Conservation (phyloP, 2,888 invertebrate genomes). For the Steinernema hermaphroditum region DNA sequence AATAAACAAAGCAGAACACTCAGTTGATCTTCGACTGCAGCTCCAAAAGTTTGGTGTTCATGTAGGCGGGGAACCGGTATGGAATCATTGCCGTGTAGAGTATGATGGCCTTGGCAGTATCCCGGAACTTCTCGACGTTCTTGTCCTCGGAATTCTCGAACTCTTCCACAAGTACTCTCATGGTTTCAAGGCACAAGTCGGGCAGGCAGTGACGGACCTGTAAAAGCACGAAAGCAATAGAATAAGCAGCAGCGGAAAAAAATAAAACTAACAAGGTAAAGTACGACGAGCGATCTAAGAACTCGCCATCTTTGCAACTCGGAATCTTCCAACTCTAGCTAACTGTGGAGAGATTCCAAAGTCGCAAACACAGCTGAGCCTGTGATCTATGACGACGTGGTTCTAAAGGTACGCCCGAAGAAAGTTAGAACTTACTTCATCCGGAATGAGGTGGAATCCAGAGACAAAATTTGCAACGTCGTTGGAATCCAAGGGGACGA, state of each 20-base stretch:
- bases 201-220: slow-evolving; percentile 54
- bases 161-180: slow-evolving; percentile 53
- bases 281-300: neutral
- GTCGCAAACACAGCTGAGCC: slow-evolving; percentile 18
- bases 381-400: neutral
- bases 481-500: slow-evolving; percentile 42
- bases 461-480: slow-evolving; percentile 41
- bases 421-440: slow-evolving; percentile 43
- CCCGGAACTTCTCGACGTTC: slow-evolving; percentile 30
- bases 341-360: neutral
- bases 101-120: slow-evolving; percentile 55
- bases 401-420: neutral
- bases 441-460: slow-evolving; percentile 57
- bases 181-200: slow-evolving; percentile 56
- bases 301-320: neutral
- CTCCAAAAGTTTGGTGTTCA: slow-evolving; percentile 59
- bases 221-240: neutral
- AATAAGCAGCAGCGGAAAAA: neutral
- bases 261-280: neutral
- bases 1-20: slow-evolving; percentile 40
- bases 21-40: slow-evolving; percentile 49
- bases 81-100: slow-evolving; percentile 60
- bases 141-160: neutral
- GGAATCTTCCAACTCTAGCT: neutral
- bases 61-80: slow-evolving; percentile 60